Base-by-base conservation (phyloP, 2,113 vertebrate species). In the Chionodraco myersi region DNA sequence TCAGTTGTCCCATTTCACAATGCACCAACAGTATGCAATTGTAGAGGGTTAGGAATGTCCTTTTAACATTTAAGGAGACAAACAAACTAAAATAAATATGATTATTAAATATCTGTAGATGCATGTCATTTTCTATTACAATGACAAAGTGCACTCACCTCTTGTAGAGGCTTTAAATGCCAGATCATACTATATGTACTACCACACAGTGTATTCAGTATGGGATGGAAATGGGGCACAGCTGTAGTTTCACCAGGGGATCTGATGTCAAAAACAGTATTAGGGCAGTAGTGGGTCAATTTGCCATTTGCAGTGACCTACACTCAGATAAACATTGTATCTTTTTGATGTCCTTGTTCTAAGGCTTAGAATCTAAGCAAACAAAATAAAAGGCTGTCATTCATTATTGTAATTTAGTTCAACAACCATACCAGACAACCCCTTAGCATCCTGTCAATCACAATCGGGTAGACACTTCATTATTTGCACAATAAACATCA, bases 241-340 rank as follows among this genome's bases (percentile, higher is more conserved):
- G 36, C 41, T 49, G 45, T 36, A 72, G 58, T 30, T 49, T 82
- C 68, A 69, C 14, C 48, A 52, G 13, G 59, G 36, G 72, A 86
- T 23, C 18, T 6, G 64, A 21, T 45, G 59, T 44, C 1, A 62
- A 68, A 45, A 61, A 72, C 49, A 53, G 23, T 59, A 72, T 45
- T 47, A 56, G 45, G 18, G 23, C 65, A 34, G 14, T 13, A 34
- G 44, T 69, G 60, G 64, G 72, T 79, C 72, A 62, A 41, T 80
- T 71, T 57, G 82, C 84, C 68, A 62, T 83, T 73, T 69, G 54
- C 58, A 66, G 67, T 77, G 72, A 82, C 72, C 72, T 23, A 68
- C 60, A 30, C 54, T 73, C 34, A 72, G 21, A 68, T 85, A 62
- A 78, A 65, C 14, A 47, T 60, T 44, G 30, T 68, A 14, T 47